Evolutionary conservation across 2,113 vertebrate species (phyloP).

Genomic region (Vulpes ferrilata): DNA sequence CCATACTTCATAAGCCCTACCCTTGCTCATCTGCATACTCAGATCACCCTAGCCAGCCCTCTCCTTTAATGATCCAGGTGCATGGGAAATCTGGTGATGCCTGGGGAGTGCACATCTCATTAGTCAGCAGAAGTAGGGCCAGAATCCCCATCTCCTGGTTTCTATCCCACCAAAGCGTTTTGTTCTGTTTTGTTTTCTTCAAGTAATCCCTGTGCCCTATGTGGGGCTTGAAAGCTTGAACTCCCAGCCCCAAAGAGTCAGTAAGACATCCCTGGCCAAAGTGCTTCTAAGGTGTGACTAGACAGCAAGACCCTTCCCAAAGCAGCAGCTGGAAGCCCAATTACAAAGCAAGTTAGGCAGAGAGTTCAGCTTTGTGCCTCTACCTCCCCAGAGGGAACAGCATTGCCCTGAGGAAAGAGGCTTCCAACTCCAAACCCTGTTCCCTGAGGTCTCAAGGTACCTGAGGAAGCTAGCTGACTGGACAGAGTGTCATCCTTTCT

Average conservation of each 20-base stretch:
- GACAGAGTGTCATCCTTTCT: neutral
- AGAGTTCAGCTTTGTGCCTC: neutral
- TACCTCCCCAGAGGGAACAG: neutral
- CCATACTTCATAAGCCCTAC: neutral
- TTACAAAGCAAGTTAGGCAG: neutral
- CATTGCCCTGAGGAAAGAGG: neutral
- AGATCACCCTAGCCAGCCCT: neutral
- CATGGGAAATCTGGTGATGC: neutral
- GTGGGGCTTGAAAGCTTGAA: neutral
- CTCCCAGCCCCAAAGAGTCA: neutral
- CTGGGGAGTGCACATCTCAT: neutral
- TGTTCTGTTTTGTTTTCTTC: neutral
- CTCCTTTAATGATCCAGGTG: neutral
- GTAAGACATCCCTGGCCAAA: neutral
- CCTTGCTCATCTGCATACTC: neutral
- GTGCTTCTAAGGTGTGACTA: neutral
- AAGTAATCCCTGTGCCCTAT: neutral
- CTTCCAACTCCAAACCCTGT: neutral
- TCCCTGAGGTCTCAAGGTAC: neutral
- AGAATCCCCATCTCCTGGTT: neutral
- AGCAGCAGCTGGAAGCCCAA: neutral
- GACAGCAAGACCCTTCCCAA: neutral
- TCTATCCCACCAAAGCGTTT: neutral
- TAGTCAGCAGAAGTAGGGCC: neutral
- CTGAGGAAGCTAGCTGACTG: neutral